Conservation (phyloP, 2,888 invertebrate genomes). For the Cyaniris semiargus region DNA sequence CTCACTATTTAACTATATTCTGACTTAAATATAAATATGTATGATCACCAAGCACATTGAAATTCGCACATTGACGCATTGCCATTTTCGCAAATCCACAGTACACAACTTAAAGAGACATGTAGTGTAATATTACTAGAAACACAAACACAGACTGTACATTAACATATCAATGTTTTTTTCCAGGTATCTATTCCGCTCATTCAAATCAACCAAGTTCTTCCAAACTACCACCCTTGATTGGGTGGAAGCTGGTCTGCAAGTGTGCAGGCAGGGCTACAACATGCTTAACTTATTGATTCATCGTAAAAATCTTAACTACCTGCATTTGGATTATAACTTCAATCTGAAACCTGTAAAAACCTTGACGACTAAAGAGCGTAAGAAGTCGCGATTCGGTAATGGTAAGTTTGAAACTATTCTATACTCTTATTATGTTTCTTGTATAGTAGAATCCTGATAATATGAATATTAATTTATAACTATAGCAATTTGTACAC, state of each 20-base stretch:
- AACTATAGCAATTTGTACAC: too few species aligned
- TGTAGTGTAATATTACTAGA: too few species aligned
- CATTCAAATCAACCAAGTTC: slow-evolving; percentile 99
- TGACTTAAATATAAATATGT: too few species aligned
- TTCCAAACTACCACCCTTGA: slow-evolving; percentile 99
- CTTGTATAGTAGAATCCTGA: not conserved
- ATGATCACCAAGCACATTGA: too few species aligned
- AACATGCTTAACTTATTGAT: slow-evolving; percentile 99
- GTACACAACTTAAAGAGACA: too few species aligned
- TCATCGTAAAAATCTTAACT: slow-evolving; percentile 99
- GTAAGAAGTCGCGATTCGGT: slow-evolving; percentile 98
- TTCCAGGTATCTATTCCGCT: slow-evolving; percentile 95
- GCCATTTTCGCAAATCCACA: too few species aligned
- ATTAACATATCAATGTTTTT: not conserved
- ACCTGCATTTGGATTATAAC: slow-evolving; percentile 99
- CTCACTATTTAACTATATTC: too few species aligned
- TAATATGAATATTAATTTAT: too few species aligned
- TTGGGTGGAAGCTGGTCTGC: slow-evolving; percentile 99
- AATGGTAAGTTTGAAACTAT: slow-evolving; percentile 83
- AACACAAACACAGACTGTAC: too few species aligned
- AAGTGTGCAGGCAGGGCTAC: slow-evolving; percentile 99
- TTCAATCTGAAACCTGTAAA: slow-evolving; percentile 99
- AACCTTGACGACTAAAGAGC: slow-evolving; percentile 98
- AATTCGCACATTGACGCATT: too few species aligned
- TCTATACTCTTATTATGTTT: not conserved